phyloP scores from a whole-genome alignment of 2,888 invertebrate genomes.

The Horisme vitalbata region DNA sequence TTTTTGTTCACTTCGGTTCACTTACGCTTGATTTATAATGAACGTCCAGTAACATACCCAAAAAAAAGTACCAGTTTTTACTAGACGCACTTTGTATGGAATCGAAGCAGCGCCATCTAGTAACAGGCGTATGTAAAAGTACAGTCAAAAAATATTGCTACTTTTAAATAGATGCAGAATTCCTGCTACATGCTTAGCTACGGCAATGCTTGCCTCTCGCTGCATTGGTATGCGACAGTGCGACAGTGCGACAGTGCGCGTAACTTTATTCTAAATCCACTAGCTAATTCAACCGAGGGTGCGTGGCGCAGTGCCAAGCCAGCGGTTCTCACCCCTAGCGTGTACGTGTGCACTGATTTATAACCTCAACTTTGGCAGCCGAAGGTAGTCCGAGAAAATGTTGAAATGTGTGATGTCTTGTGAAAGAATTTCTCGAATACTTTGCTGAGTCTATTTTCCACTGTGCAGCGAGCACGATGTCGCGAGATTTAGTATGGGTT shows the following conservation, averaged over 20 bases:
- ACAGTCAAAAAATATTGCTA: too few relatives aligned
- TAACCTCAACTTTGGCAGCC: slow-evolving; percentile 27
- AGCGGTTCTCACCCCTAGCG: slow-evolving; percentile 24
- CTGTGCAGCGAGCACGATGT: not conserved
- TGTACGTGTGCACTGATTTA: slow-evolving; percentile 29
- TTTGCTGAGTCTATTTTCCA: not conserved
- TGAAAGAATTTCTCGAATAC: slow-evolving; percentile 11
- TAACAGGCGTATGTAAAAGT: too few relatives aligned
- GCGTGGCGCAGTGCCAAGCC: slow-evolving; percentile 27
- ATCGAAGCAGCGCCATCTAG: too few relatives aligned
- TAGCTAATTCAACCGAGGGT: slow-evolving; percentile 29
- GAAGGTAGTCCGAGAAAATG: slow-evolving; percentile 24
- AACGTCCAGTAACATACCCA: too few relatives aligned
- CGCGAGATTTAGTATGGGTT: too few relatives aligned
- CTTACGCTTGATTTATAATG: too few relatives aligned
- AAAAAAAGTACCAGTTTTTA: too few relatives aligned
- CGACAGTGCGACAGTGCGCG: slow-evolving; percentile 18
- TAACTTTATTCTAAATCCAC: slow-evolving; percentile 32
- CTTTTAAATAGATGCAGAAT: slow-evolving; percentile 5
- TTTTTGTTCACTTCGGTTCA: too few relatives aligned
- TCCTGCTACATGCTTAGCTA: not conserved
- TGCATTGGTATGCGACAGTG: slow-evolving; percentile 34
- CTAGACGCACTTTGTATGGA: too few relatives aligned
- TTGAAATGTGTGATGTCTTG: slow-evolving; percentile 26
- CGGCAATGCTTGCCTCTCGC: slow-evolving; percentile 22